Evolutionary conservation across 2,113 vertebrate genomes (phyloP).

Genomic region (Trochalopteron elliotii): DNA sequence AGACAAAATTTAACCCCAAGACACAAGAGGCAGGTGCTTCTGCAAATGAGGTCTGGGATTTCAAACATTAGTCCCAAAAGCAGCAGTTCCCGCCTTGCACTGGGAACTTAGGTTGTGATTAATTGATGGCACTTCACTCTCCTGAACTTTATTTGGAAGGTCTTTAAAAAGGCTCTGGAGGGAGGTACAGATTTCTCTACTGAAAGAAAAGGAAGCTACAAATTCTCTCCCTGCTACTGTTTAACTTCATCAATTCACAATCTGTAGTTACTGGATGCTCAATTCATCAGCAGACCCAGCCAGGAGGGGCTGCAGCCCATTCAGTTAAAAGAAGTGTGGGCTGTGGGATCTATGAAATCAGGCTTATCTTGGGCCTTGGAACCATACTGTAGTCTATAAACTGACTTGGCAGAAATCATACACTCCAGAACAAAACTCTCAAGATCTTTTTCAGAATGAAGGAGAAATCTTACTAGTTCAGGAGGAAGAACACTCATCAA

Average conservation of each 20-base stretch:
- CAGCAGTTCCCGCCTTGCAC: fast-evolving
- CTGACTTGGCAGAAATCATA: not conserved
- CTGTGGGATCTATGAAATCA: not conserved
- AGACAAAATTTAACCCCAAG: not conserved
- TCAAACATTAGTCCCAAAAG: not conserved
- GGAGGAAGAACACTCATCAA: not conserved
- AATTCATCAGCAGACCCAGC: not conserved
- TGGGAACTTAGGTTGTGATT: not conserved
- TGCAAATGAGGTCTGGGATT: not conserved
- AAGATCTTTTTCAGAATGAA: not conserved
- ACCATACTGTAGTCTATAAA: not conserved
- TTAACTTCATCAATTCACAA: not conserved
- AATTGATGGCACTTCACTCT: conserved; percentile 12
- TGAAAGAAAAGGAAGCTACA: not conserved
- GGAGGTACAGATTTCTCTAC: not conserved
- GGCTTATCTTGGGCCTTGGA: not conserved
- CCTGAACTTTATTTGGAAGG: not conserved
- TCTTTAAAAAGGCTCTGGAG: conserved; percentile 27
- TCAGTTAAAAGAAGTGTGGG: not conserved
- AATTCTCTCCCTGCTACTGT: not conserved
- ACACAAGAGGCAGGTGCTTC: not conserved
- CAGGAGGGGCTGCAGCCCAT: not conserved
- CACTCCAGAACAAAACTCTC: not conserved
- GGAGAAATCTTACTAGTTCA: not conserved
- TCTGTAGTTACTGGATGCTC: not conserved